Percentiles rank a stretch among this genome's conserved stretches.
Conservation (phyloP, 2,797 vertebrate species). For the Sebastes kiyomatsui region DNA sequence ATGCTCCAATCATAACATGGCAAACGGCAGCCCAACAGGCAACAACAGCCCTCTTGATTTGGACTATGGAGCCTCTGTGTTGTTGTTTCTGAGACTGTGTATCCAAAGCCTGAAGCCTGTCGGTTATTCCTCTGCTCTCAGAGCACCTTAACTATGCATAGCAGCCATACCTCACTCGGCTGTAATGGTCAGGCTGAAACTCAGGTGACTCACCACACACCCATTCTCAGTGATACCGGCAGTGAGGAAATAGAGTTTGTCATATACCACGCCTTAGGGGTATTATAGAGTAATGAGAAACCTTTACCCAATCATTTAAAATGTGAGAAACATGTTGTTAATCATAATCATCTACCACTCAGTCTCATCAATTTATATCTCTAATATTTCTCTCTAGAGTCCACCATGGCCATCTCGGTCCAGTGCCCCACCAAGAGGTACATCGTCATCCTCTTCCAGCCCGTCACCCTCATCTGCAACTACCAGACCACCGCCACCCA, state of each 20-base stretch:
- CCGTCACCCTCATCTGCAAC: conserved; percentile 85
- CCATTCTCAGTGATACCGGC: conserved; percentile 37
- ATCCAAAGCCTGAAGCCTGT: not conserved
- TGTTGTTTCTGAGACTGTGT: not conserved
- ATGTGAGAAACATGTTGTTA: not conserved
- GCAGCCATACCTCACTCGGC: accelerated
- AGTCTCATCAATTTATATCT: not conserved
- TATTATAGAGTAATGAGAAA: not conserved
- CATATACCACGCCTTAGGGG: not conserved
- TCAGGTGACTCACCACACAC: conserved; percentile 48
- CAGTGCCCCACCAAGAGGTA: conserved; percentile 81
- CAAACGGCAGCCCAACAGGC: too few relatives aligned
- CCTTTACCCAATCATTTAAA: not conserved
- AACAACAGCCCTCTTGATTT: too few relatives aligned
- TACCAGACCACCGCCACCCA: conserved; percentile 72
- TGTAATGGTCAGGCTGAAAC: not conserved
- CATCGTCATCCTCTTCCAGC: conserved; percentile 91
- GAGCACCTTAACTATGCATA: not conserved
- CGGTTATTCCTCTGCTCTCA: not conserved
- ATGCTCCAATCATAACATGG: too few relatives aligned
- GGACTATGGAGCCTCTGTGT: too few relatives aligned
- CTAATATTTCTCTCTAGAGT: conserved; percentile 65
- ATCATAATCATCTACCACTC: not conserved
- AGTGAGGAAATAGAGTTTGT: conserved; percentile 27
- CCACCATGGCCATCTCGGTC: conserved; percentile 79